Evolutionary conservation across 2,113 vertebrate species (phyloP), one percentile per base, ranked within the genome.

Genomic region (Alouatta palliata): DNA sequence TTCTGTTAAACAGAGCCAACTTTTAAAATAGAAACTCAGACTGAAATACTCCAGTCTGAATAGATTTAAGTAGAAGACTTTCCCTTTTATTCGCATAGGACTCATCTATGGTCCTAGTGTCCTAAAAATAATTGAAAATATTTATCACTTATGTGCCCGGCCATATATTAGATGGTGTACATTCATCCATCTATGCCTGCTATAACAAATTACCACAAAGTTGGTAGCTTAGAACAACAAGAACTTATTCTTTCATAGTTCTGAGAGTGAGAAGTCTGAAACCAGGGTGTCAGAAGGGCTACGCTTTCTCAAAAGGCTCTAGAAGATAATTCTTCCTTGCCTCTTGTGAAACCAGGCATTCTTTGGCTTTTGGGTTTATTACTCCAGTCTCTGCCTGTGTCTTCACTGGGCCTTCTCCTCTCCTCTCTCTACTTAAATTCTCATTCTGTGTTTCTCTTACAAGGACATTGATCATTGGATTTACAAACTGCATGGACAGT

Each of bases 101-200:
- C 4, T 45, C 12, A 58, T 4, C 35, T 43, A 12, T 30, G 43
- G 30, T 11, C 6, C 56, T 87, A 12, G 14, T 16, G n/a, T 64
- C 54, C 56, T 97, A 64, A 68, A 49, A 64, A 70, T 88, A 75
- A 81, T 37, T 81, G 71, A 40, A n/a, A 49, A 40, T 27, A 90
- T 90, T 81, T 88, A 66, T 64, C 13, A 20, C 4, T 37, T 91
- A 54, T 32, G 4, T 90, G 3, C 23, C 40, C 40, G 12, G 14
- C 4, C 52, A 13, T 6, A 20, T 21, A 5, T 20, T 20, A 70
- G 32, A 77, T 49, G 45, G 0, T 20, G 4, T 47, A 10, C 86
- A 40, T 32, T 14, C 8, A 76, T 17, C 43, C 27, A 32, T 30
- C 10, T 76, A 30, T 45, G 80, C 8, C 5, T 95, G 13, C 3